These are phyloP conservation scores for Champsocephalus esox DNA, from an alignment of 2,797 vertebrate genomes.

Conservation along the genomic window DNA sequence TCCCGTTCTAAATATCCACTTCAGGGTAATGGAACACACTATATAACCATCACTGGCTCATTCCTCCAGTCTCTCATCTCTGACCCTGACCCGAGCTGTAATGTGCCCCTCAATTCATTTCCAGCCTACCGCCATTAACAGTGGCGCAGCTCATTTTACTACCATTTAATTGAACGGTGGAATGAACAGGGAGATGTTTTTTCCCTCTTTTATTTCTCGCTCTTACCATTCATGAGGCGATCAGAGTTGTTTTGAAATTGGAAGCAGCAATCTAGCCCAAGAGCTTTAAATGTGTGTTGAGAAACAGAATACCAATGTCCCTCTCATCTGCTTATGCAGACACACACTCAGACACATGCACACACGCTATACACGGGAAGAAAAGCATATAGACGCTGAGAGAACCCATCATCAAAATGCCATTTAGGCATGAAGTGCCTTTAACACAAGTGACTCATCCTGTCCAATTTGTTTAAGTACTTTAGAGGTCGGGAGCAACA, in stretches of 20 bases:
- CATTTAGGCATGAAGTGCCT: constrained; percentile 39
- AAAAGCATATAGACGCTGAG: neutral
- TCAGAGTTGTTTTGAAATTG: constrained; percentile 48
- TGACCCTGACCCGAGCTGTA: constrained; percentile 50
- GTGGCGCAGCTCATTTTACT: constrained; percentile 73
- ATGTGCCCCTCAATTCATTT: constrained; percentile 63
- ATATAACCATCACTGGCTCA: constrained; percentile 40
- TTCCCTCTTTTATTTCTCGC: constrained; percentile 57
- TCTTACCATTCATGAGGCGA: constrained; percentile 48
- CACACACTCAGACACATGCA: neutral
- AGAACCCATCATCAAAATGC: constrained; percentile 23
- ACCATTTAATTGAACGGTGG: constrained; percentile 68
- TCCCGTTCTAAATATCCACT: constrained; percentile 27
- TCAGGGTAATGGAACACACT: constrained; percentile 35
- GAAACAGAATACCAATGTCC: constrained; percentile 39
- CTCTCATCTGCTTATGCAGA: constrained; percentile 11
- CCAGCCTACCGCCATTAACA: constrained; percentile 47
- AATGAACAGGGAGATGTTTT: constrained; percentile 51
- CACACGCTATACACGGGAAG: neutral
- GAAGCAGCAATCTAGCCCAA: constrained; percentile 49
- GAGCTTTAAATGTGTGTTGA: constrained; percentile 46
- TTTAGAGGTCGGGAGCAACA: constrained; percentile 29
- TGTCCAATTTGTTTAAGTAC: constrained; percentile 27
- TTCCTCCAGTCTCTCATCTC: constrained; percentile 55
- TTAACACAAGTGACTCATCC: constrained; percentile 26